Base-by-base conservation (phyloP, 2,888 invertebrate species). In the Lochmaea capreae region DNA sequence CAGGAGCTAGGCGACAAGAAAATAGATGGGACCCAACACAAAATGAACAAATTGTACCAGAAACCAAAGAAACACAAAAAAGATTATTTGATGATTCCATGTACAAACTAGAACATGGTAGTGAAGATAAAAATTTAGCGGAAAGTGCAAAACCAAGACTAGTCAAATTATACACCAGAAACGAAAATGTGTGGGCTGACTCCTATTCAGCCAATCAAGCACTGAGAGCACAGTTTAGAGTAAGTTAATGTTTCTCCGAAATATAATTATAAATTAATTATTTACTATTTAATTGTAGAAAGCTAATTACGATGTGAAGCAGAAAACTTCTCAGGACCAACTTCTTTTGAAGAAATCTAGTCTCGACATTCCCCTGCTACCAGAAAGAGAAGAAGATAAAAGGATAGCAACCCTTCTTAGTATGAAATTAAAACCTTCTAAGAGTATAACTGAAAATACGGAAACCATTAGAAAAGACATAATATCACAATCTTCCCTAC, bases 1-100 rank as follows among this genome's bases (percentile, higher is more conserved):
- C 94, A 69, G 99, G 99, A 0, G 99, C 99, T 3, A 90, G 97
- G 80, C 89, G 99, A 0, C 99, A 99, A 87, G 99, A 99, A 87
- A 97, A 97, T 86, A 90, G 99, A 79, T 99, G 99, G 98, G 99
- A 99, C 88, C 98, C 99, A 0, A 92, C 93, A 46, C 93, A 97
- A 81, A 98, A 99, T 89, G 98, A 95, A 65, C 98, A 98, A 85
- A 92, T 96, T 72, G 95, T 96, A 0, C 94, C 96, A 0, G 96
- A 96, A 84, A 97, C 97, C 0, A 97, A 97, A 84, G 95, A 96
- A 85, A 92, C 93, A 0, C 96, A 96, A 82, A 95, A 95, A 81
- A 91, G 94, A 73, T 88, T 99, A 73, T 97, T 95, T 81, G 96
- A 96, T 81, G 98, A 99, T 92, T 94, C 99, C 8, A 99, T 99